Conservation (phyloP, 2,797 vertebrate species). For the Setipinna tenuifilis region DNA sequence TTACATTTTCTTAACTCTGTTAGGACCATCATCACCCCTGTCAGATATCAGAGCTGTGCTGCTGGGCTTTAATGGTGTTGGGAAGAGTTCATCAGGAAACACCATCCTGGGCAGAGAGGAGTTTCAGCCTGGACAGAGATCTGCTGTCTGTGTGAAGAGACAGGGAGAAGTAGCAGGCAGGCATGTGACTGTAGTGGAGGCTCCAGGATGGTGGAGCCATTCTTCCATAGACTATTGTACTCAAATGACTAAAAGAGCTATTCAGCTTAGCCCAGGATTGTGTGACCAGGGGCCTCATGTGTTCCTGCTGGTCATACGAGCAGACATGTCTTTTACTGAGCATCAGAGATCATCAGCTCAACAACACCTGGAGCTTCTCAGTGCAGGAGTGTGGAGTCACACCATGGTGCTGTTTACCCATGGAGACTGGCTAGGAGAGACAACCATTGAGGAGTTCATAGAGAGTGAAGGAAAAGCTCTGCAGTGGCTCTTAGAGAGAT, state of each 20-base stretch:
- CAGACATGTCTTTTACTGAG: not conserved
- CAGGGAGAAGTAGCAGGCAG: conserved; percentile 6
- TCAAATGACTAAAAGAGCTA: not conserved
- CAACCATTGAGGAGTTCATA: not conserved
- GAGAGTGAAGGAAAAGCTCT: not conserved
- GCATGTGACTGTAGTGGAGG: not conserved
- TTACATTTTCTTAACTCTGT: too few relatives aligned
- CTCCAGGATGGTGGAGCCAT: not conserved
- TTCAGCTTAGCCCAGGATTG: not conserved
- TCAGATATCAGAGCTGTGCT: not conserved
- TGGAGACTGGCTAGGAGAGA: conserved; percentile 3
- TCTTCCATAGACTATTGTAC: not conserved
- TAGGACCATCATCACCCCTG: too few relatives aligned
- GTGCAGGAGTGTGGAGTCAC: not conserved
- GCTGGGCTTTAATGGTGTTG: not conserved
- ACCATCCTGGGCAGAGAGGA: not conserved
- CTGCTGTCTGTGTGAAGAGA: not conserved
- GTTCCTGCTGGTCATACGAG: not conserved
- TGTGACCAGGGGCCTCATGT: not conserved
- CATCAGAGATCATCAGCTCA: not conserved
- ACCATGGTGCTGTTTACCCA: not conserved
- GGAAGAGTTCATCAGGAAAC: not conserved
- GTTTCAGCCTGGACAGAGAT: not conserved
- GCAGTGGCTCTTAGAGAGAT: not conserved
- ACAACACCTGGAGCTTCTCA: not conserved